Base-by-base conservation (phyloP, 2,797 vertebrate genomes). In the Ptychadena robeensis region DNA sequence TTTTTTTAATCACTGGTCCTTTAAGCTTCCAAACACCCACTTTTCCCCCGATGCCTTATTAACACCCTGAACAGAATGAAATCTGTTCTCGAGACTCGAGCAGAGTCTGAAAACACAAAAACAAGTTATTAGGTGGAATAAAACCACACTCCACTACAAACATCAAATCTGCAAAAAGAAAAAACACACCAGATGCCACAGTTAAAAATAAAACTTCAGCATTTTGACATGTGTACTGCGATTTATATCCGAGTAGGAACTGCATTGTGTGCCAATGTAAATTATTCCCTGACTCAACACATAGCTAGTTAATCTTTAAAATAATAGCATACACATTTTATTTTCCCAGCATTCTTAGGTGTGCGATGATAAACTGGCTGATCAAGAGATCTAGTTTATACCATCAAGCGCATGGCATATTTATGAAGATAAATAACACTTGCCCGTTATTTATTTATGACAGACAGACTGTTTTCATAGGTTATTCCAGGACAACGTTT, bases 271-370 rank as follows among this genome's bases (percentile, higher is more conserved):
- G 81, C 74, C 81, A 78, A 79, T 65, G 68, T 83, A 83, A 83
- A 83, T 83, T 63, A 83, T 78, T 79, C 68, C 81, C 81, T 66
- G 81, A 83, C 81, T 82, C 73, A 71, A 83, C 74, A 78, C 38
- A 65, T 37, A 72, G 75, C 57, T 77, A 78, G 67, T 78, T 83
- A 78, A 72, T 72, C 74, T 71, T 77, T 72, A 77, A 53, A 82
- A 77, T 57, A 78, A 83, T 78, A 78, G 27, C 7, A 77, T 73
- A 68, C 81, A 83, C 40, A 78, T 72, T 71, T 83, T 59, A 70
- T 38, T 73, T 73, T 48, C 65, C 69, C 69, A 59, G 74, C 44
- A 28, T 37, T 79, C 76, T 28, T 72, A 77, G 74, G 69, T 64
- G 74, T 64, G 71, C 27, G 61, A 78, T 78, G 74, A 83, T 83